A percentile compares a stretch with the other conserved stretches of the same genome.
These are phyloP conservation scores for Allobates femoralis DNA, from an alignment of 2,797 vertebrate species.

Conservation along the genomic window DNA sequence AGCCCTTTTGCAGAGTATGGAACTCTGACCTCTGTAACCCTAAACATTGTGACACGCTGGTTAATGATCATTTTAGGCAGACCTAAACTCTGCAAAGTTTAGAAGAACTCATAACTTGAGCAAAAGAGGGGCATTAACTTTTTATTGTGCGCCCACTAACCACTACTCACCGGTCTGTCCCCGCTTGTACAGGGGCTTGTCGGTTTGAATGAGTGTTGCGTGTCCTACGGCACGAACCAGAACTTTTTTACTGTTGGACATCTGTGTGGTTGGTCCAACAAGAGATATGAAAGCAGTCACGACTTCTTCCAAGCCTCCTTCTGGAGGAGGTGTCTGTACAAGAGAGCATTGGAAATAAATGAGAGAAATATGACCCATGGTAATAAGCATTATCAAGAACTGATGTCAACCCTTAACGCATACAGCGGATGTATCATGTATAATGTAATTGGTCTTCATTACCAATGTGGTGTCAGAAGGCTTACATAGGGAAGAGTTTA, in stretches of 20 bases:
- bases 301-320: constrained; percentile 68
- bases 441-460: too few relatives aligned
- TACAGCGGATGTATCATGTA: too few relatives aligned
- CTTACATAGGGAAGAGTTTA: too few relatives aligned
- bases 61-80: background rate
- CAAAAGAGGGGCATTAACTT: background rate
- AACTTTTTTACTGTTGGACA: constrained; percentile 75
- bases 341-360: background rate
- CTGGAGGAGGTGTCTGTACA: constrained; percentile 76
- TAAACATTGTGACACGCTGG: background rate
- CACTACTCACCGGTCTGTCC: constrained; percentile 78
- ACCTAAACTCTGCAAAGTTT: background rate
- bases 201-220: constrained; percentile 79
- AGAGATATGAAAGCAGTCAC: constrained; percentile 71
- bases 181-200: constrained; percentile 83
- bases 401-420: background rate
- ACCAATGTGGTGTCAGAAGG: too few relatives aligned
- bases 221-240: constrained; percentile 69
- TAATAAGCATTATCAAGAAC: background rate
- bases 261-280: constrained; percentile 50
- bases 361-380: background rate
- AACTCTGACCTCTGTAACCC: background rate
- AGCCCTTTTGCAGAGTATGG: background rate
- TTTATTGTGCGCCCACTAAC: background rate
- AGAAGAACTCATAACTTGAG: background rate